Conservation (phyloP, 2,888 invertebrate genomes). For the Acanthosepion lycidas region DNA sequence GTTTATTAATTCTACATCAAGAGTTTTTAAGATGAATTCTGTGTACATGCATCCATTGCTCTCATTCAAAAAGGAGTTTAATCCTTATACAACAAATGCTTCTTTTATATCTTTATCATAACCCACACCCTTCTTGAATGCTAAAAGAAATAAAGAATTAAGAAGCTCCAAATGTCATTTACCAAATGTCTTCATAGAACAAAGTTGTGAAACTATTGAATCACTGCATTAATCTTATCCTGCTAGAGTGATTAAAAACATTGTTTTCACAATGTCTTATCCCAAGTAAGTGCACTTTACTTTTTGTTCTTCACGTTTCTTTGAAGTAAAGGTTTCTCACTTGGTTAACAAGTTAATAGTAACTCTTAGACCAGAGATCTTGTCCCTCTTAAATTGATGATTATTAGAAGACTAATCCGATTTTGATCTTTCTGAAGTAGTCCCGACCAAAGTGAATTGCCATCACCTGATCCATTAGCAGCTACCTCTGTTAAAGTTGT, state of each 20-base stretch:
- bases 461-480: constrained; percentile 11
- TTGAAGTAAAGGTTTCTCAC: neutral
- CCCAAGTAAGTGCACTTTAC: neutral
- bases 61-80: no score
- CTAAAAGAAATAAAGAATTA: neutral
- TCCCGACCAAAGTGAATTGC: neutral
- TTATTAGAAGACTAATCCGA: neutral
- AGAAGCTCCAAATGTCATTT: neutral
- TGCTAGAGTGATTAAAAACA: neutral
- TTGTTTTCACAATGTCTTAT: neutral
- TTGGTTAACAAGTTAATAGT: neutral
- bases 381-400: neutral
- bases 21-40: no score
- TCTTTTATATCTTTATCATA: neutral
- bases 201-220: no score
- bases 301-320: neutral
- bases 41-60: no score
- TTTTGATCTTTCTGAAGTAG: neutral
- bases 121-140: neutral
- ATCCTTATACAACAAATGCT: neutral
- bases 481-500: neutral
- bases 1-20: no score
- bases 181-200: neutral
- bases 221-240: neutral
- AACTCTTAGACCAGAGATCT: neutral